Evolutionary conservation across 2,888 invertebrate genomes (phyloP), one percentile per base, ranked within the genome.

Genomic region (Drosophila rellima): DNA sequence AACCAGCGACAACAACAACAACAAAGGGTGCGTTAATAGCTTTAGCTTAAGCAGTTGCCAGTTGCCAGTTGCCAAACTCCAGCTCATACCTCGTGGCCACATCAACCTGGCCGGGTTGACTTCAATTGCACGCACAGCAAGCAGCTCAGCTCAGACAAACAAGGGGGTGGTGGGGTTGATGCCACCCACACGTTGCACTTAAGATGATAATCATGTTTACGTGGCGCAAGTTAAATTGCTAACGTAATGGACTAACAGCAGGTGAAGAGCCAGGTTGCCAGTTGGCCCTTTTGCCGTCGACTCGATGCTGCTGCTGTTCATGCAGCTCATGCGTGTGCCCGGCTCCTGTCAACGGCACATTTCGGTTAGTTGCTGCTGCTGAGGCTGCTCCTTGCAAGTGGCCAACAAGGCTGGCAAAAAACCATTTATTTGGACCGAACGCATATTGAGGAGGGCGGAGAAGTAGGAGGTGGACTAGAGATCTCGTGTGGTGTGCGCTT

Each of bases 161-260:
- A 50, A 6, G 31, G 17, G n/a, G 29, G 29, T 15, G 13, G 13
- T 10, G 31, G 7, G 11, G 35, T 23, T 44, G 18, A 17, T 44
- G 60, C 45, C 51, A 33, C 69, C 52, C 76, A 76, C 82, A 70
- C 78, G 66, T 72, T 88, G 89, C 89, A 84, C 89, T 88, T 89
- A 88, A 86, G 85, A 86, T 88, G 89, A 86, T 86, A 86, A 86
- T 86, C 85, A 88, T 86, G 85, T 86, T 86, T 86, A 84, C 89
- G 89, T 89, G 85, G 89, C 85, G 89, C 83, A 84, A 84, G 89
- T 88, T 88, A 88, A 84, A 84, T 88, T 84, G 89, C 78, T 86
- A 83, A 80, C 89, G 83, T 84, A 84, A 84, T 84, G 83, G 83
- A 88, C 87, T 86, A 86, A 86, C 83, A 86, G 83, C 86, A 82